Evolutionary conservation across 2,797 vertebrate genomes (phyloP).

Genomic region (Varecia variegata): DNA sequence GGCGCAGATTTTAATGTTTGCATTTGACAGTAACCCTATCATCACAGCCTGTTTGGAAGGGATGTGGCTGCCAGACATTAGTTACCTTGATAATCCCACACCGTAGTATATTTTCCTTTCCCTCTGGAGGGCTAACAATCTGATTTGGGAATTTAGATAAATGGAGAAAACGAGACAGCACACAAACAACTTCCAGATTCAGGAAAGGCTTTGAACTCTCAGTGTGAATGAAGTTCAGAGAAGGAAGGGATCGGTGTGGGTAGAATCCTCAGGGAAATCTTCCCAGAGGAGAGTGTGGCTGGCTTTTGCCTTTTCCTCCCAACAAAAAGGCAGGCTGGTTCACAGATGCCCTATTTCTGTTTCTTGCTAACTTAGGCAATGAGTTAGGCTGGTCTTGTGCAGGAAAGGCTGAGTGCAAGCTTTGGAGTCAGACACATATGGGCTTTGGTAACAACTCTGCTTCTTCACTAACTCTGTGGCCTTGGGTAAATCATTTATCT

Average conservation of each 20-base stretch:
- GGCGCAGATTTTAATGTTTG: not conserved
- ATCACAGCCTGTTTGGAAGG: not conserved
- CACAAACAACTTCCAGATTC: not conserved
- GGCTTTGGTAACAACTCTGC: not conserved
- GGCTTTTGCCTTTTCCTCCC: not conserved
- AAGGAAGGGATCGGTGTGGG: not conserved
- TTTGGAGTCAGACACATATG: not conserved
- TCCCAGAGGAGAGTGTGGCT: not conserved
- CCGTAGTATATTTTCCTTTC: not conserved
- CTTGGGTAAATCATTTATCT: not conserved
- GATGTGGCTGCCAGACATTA: not conserved
- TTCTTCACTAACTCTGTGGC: not conserved
- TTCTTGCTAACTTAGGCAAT: not conserved
- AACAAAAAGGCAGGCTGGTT: not conserved
- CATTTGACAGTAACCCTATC: not conserved
- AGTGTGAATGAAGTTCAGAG: not conserved
- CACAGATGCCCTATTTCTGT: not conserved
- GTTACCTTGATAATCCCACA: not conserved
- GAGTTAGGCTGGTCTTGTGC: not conserved
- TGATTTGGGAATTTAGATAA: conserved; percentile 1
- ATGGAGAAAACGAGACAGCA: not conserved
- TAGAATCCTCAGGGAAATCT: not conserved
- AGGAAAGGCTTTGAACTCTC: not conserved
- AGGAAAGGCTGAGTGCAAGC: not conserved
- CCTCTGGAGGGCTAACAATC: not conserved